phyloP scores from a whole-genome alignment of 2,113 vertebrate genomes.

The Nansenia antarctica region DNA sequence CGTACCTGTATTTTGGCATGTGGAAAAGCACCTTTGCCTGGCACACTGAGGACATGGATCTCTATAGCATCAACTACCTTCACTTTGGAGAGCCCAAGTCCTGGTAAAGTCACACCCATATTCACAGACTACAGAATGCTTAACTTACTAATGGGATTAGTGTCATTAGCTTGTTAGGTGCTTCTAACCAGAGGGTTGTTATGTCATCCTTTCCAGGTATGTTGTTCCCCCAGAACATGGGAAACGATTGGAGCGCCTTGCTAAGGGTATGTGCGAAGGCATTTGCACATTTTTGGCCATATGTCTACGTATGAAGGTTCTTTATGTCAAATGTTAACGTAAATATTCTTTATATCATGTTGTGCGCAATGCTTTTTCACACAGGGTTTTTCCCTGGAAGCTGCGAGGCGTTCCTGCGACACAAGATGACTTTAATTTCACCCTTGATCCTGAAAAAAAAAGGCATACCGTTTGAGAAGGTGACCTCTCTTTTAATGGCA shows the following conservation, averaged over 20 bases:
- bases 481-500: conserved; percentile 41
- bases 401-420: conserved; percentile 96
- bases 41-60: conserved; percentile 98
- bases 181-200: too few relatives aligned
- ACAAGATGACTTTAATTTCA: conserved; percentile 99
- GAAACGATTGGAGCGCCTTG: conserved; percentile 91
- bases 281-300: not conserved
- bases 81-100: conserved; percentile 97
- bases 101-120: conserved; percentile 77
- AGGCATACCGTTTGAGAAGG: conserved; percentile 95
- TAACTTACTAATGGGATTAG: not conserved
- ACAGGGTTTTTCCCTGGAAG: conserved; percentile 97
- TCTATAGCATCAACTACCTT: conserved; percentile 96
- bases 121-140: not conserved
- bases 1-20: conserved; percentile 96
- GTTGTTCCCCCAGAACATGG: conserved; percentile 93
- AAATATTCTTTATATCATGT: not conserved
- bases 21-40: conserved; percentile 98
- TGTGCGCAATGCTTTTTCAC: not conserved
- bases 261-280: conserved; percentile 83
- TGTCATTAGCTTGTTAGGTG: not conserved
- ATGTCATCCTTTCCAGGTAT: conserved; percentile 78
- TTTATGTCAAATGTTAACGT: not conserved
- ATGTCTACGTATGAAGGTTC: not conserved
- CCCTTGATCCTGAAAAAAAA: conserved; percentile 96